These are phyloP conservation scores for Plecotus auritus DNA, from an alignment of 2,113 vertebrate genomes.

Conservation along the genomic window DNA sequence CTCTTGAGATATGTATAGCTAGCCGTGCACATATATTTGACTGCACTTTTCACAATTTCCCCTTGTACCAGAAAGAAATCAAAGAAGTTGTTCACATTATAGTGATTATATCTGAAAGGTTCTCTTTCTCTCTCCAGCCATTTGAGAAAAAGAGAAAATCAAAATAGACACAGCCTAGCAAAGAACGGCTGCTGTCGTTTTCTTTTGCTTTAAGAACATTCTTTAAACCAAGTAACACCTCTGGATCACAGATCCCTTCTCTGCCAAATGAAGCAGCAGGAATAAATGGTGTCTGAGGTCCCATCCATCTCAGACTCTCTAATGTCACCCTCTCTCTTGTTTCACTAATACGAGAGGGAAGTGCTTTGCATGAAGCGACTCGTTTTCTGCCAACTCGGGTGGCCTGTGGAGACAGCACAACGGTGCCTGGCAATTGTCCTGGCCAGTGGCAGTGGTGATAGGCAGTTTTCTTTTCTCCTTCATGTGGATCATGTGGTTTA, in stretches of 20 bases:
- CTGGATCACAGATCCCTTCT: background rate
- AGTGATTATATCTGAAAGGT: background rate
- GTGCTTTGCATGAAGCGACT: background rate
- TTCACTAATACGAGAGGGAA: background rate
- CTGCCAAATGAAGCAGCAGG: background rate
- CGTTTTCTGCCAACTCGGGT: background rate
- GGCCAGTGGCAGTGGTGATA: rapidly evolving
- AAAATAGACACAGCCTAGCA: background rate
- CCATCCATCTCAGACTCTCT: background rate
- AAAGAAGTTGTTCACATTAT: background rate
- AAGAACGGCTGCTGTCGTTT: background rate
- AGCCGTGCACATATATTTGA: background rate
- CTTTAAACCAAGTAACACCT: background rate
- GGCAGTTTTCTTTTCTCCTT: background rate
- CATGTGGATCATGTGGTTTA: no score
- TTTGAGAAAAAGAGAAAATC: background rate
- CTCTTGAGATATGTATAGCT: background rate
- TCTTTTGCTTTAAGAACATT: background rate
- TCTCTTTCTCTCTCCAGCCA: background rate
- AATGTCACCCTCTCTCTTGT: background rate
- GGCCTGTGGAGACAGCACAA: background rate
- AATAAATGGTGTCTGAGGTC: background rate
- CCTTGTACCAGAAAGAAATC: background rate
- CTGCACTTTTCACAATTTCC: constrained; percentile 6
- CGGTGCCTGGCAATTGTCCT: background rate